A percentile compares a stretch with the other conserved stretches of the same genome.
Conservation (phyloP, 2,888 invertebrate species). For the Eilema sororculum region DNA sequence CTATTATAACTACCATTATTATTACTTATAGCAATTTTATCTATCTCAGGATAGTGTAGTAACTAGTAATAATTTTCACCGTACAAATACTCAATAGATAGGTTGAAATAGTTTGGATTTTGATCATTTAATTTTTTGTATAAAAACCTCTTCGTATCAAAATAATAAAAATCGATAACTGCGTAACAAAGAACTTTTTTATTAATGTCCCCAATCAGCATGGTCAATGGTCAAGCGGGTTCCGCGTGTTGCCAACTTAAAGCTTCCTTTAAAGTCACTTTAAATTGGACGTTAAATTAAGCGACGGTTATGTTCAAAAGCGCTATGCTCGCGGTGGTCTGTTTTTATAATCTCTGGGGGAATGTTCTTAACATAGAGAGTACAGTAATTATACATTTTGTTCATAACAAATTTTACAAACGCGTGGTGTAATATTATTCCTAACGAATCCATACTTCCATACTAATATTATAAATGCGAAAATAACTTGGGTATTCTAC, state of each 20-base stretch:
- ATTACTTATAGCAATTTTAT: background rate
- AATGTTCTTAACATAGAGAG: constrained; percentile 56
- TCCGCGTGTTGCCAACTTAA: background rate
- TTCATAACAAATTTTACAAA: constrained; percentile 45
- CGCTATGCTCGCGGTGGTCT: constrained; percentile 48
- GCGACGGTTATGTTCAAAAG: constrained; percentile 34
- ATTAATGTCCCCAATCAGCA: too few relatives aligned
- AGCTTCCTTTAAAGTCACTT: constrained; percentile 2
- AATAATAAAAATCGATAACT: background rate
- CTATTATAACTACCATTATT: background rate
- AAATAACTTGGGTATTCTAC: too few relatives aligned
- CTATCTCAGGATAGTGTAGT: too few relatives aligned
- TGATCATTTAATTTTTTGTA: too few relatives aligned
- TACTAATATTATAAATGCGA: too few relatives aligned
- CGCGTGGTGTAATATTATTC: constrained; percentile 11
- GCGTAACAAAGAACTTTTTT: background rate
- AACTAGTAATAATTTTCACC: too few relatives aligned
- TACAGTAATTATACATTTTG: constrained; percentile 47
- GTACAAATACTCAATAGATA: too few relatives aligned
- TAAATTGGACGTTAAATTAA: background rate
- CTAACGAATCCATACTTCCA: too few relatives aligned
- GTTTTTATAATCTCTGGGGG: constrained; percentile 64
- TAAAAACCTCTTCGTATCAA: too few relatives aligned
- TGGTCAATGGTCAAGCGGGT: too few relatives aligned
- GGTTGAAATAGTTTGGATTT: too few relatives aligned